Evolutionary conservation across 1,140 invertebrate genomes (phyloP), one percentile per base, ranked within the genome.

Genomic region (Dryas iulia): DNA sequence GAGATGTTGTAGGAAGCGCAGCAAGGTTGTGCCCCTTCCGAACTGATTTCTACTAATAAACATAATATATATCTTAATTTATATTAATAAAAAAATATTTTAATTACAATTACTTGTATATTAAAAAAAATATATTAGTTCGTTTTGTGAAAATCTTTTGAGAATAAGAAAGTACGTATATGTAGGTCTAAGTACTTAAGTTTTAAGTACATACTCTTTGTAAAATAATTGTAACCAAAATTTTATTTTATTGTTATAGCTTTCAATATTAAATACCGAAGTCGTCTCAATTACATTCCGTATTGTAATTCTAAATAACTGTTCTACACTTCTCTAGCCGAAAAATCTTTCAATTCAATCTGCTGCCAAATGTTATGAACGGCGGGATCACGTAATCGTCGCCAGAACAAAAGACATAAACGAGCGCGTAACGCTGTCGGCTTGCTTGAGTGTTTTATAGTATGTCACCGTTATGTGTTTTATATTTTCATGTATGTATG

Each of bases 1-100:
- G 68, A 74, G 73, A 77, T 72, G 71, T 68, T 75, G 69, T 78
- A 78, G 75, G 81, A 83, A 76, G 71, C 62, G 30, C 72, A 30
- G 53, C 81, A 71, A 82, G 80, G 80, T 67, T 77, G 66, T 26
- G 26, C 56, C 57, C 30, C 60, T 61, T 63, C 68, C 61, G 39
- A 71, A 62, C 33, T 25, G 57, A 53, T 57, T 62, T 64, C 71
- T 58, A 66, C 39, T 59, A 14, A 47, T 47, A 47, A 47, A 47
- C 21, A 11, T 47, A 47, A 21, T 47, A 39, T 39, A 33, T 39
- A 47, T 47, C 8, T 39, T 47, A 18, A 47, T 21, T 47, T 47
- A 47, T 47, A 47, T 47, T 28, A n/a, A n/a, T n/a, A n/a, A n/a
- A n/a, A n/a, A n/a, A n/a, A n/a, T n/a, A n/a, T n/a, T n/a, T n/a